A percentile compares a stretch with the other conserved stretches of the same genome.
Evolutionary conservation across 2,888 invertebrate species (phyloP).

Genomic region (Ochropacha duplaris): DNA sequence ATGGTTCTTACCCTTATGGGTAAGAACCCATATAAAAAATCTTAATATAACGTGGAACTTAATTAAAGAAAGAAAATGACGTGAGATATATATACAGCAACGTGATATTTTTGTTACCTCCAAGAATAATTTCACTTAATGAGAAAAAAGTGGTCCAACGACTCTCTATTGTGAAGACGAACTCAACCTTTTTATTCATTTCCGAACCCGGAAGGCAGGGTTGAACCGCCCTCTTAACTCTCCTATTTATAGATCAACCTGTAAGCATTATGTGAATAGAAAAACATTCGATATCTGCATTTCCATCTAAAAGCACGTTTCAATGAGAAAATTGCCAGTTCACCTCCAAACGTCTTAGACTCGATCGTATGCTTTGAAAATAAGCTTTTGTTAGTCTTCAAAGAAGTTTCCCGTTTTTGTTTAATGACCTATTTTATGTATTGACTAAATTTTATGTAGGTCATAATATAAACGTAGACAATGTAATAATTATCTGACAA

Average conservation of each 20-base stretch:
- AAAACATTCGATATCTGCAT: background rate
- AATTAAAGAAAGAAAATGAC: background rate
- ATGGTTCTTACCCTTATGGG: too few relatives aligned
- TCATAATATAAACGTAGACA: too few relatives aligned
- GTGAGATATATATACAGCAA: background rate
- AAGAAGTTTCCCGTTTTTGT: background rate
- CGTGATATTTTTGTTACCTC: background rate
- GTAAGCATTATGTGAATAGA: background rate
- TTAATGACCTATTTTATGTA: background rate
- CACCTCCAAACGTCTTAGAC: background rate
- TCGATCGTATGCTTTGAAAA: background rate
- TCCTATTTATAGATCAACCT: background rate
- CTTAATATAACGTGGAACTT: background rate
- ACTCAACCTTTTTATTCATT: constrained; percentile 47
- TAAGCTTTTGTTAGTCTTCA: background rate
- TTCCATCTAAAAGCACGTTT: background rate
- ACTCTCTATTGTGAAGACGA: constrained; percentile 36
- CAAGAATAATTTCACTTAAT: constrained; percentile 34
- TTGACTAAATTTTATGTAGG: too few relatives aligned
- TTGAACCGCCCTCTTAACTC: constrained; percentile 14
- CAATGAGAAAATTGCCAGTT: background rate
- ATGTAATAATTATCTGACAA: too few relatives aligned
- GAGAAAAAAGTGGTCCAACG: constrained; percentile 32
- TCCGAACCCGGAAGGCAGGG: constrained; percentile 22
- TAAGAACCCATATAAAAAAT: too few relatives aligned